These are phyloP conservation scores for Drosophila truncata DNA, from an alignment of 1,140 invertebrate species.

Conservation along the genomic window DNA sequence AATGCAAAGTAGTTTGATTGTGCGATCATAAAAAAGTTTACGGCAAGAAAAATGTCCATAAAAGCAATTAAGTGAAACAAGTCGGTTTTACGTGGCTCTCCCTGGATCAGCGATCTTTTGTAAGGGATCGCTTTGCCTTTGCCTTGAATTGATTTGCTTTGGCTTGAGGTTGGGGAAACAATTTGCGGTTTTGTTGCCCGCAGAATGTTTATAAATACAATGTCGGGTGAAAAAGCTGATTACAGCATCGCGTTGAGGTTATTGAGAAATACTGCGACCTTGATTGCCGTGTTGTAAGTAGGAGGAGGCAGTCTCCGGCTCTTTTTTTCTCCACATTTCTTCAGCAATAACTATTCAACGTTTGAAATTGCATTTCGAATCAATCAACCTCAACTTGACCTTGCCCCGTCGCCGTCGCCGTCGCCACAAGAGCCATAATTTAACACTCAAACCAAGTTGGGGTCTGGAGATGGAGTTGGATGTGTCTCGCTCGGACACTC, in stretches of 20 bases:
- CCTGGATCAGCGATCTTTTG: conserved; percentile 31
- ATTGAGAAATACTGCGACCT: conserved; percentile 43
- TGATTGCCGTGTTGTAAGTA: conserved; percentile 44
- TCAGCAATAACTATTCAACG: conserved; percentile 9
- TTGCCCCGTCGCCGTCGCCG: conserved; percentile 56
- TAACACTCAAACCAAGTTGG: conserved; percentile 44
- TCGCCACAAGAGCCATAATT: conserved; percentile 58
- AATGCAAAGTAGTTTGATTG: conserved; percentile 80
- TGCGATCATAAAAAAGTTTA: conserved; percentile 72
- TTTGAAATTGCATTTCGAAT: conserved; percentile 72
- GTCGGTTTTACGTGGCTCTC: conserved; percentile 16
- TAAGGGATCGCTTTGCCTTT: conserved; percentile 42
- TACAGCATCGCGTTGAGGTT: conserved; percentile 50
- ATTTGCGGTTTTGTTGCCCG: conserved; percentile 70
- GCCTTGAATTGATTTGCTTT: conserved; percentile 59
- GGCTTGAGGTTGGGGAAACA: conserved; percentile 43
- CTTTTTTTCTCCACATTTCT: conserved; percentile 26
- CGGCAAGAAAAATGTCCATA: conserved; percentile 65
- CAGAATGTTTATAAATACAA: conserved; percentile 39
- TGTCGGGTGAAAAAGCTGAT: conserved; percentile 45
- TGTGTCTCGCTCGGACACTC: conserved; percentile 59
- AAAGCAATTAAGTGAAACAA: conserved; percentile 72
- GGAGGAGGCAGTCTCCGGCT: conserved; percentile 25
- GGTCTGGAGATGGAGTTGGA: conserved; percentile 30
- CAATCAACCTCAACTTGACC: conserved; percentile 78